Base-by-base conservation (phyloP, 2,888 invertebrate species). In the Meta bourneti region DNA sequence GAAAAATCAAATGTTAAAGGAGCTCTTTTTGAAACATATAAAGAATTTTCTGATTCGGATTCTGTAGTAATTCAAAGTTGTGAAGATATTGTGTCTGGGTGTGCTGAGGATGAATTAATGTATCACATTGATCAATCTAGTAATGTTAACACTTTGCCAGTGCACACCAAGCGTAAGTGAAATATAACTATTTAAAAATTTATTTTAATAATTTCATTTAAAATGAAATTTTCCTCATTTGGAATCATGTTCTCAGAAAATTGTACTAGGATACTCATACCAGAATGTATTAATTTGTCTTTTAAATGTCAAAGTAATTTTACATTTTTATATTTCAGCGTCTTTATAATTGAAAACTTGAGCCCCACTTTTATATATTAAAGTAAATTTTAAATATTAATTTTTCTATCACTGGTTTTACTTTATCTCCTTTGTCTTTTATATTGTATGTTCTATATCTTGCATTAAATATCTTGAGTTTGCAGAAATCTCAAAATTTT, bases 11-110 rank as follows among this genome's bases (percentile, higher is more conserved):
- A 34, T 34, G 34, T 20, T 20, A 51, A 70, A 4, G 71, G 48
- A 34, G 69, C 49, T 9, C 19, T 70, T 13, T 20, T 49, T 48
- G 20, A 11, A 9, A 81, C 75, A 61, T 92, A 74, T 20, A 92
- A 84, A 75, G 75, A 80, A 61, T 92, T 92, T 71, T 49, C 74
- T 19, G 92, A 92, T 20, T 34, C 80, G 0, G 92, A 92, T 81
- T 61, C 92, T 9, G 20, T 79, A 6, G 71, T 85, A 19, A 92
- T 92, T 54, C 77, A 51, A 49, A 92, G 92, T 49, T 84, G 80
- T 61, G 92, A 92, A 89, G 92, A 89, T 49, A 51, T 75, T 6
- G 19, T 82, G 16, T 48, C 54, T 11, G 69, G 51, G 16, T 9
- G 48, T 13, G 48, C 52, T 54, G 51, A 71, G 7, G 48, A 51